Conservation (phyloP, 2,888 invertebrate genomes). For the Hypsopygia costalis region DNA sequence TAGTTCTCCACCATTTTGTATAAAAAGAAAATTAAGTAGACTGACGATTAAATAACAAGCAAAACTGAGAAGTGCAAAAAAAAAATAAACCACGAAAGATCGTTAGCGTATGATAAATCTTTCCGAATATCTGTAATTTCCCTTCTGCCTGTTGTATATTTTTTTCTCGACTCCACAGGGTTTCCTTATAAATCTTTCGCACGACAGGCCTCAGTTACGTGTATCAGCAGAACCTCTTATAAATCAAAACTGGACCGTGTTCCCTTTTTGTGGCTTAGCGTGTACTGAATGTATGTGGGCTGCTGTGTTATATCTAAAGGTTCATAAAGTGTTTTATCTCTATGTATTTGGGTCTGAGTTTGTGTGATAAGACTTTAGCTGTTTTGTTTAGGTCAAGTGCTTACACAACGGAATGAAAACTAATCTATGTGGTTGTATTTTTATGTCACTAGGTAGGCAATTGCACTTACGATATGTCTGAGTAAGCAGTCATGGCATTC, state of each 20-base stretch:
- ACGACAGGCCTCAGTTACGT: constrained; percentile 37
- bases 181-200: constrained; percentile 47
- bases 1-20: too few relatives aligned
- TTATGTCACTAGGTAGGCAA: too few relatives aligned
- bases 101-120: constrained; percentile 9
- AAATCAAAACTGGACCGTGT: constrained; percentile 41
- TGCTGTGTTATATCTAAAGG: background rate
- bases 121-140: constrained; percentile 32
- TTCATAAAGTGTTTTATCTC: background rate
- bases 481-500: too few relatives aligned
- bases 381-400: too few relatives aligned
- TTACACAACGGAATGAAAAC: too few relatives aligned
- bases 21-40: too few relatives aligned
- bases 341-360: background rate
- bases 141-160: constrained; percentile 29
- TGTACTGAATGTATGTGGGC: constrained; percentile 9
- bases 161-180: constrained; percentile 25
- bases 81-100: constrained; percentile 11
- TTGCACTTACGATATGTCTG: too few relatives aligned
- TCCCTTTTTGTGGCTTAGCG: constrained; percentile 35
- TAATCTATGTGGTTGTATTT: too few relatives aligned
- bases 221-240: constrained; percentile 40
- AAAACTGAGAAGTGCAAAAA: background rate
- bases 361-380: too few relatives aligned
- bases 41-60: too few relatives aligned